Conservation (phyloP, 2,113 vertebrate genomes). For the Lampris incognitus region DNA sequence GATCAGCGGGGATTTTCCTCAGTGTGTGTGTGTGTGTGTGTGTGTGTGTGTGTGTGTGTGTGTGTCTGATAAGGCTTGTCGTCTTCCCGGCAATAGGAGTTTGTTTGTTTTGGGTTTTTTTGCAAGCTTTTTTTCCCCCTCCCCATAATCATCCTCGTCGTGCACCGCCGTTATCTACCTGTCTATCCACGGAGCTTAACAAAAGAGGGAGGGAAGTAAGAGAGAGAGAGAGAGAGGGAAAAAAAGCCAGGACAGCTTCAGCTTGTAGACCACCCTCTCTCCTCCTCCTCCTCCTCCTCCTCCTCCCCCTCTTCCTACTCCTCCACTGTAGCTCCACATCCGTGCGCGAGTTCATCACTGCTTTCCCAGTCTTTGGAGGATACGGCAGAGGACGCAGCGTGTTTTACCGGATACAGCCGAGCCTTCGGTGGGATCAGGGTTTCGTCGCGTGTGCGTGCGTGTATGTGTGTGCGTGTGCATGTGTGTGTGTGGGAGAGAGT, state of each 20-base stretch:
- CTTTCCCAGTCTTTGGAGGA: slow-evolving; percentile 73
- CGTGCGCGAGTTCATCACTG: slow-evolving; percentile 74
- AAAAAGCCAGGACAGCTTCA: slow-evolving; percentile 72
- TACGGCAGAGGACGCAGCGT: slow-evolving; percentile 67
- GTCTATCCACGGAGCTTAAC: slow-evolving; percentile 73
- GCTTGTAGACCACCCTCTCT: slow-evolving; percentile 75
- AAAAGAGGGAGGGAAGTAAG: slow-evolving; percentile 71
- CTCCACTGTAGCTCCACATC: slow-evolving; percentile 62
- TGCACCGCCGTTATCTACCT: slow-evolving; percentile 69
- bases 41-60: slow-evolving; percentile 40
- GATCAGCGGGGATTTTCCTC: slow-evolving; percentile 77
- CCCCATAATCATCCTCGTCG: slow-evolving; percentile 61
- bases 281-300: slow-evolving; percentile 44
- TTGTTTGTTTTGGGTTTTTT: slow-evolving; percentile 27
- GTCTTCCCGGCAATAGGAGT: slow-evolving; percentile 66
- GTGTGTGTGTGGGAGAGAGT: slow-evolving; percentile 25
- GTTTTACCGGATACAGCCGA: slow-evolving; percentile 74
- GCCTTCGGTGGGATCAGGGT: slow-evolving; percentile 71
- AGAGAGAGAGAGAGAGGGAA: slow-evolving; percentile 47
- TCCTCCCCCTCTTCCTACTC: slow-evolving; percentile 49
- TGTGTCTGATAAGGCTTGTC: slow-evolving; percentile 66
- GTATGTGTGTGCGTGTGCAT: not conserved
- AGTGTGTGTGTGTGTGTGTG: slow-evolving; percentile 25
- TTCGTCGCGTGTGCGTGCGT: slow-evolving; percentile 50
- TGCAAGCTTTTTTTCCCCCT: not conserved